A percentile compares a stretch with the other conserved stretches of the same genome.
Conservation (phyloP, 2,797 vertebrate species). For the Sciurus vulgaris region DNA sequence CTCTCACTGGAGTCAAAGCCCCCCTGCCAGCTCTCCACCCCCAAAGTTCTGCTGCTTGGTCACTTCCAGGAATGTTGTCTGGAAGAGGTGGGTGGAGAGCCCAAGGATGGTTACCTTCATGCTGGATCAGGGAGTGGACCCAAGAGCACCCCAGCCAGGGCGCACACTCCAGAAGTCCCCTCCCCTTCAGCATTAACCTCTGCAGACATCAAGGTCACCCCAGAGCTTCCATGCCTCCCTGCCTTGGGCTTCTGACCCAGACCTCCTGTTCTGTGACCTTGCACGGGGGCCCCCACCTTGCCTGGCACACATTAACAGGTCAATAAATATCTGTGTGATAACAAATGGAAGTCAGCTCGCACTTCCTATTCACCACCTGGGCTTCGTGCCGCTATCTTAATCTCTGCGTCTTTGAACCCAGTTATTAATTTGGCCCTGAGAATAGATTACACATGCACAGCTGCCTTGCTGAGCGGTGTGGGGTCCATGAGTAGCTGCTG, state of each 20-base stretch:
- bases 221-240: not conserved
- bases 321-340: constrained; percentile 51
- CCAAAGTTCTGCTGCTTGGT: not conserved
- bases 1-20: not conserved
- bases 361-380: constrained; percentile 29
- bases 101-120: not conserved
- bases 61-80: not conserved
- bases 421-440: constrained; percentile 39
- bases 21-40: not conserved
- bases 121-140: not conserved
- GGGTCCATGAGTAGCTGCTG: not conserved
- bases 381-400: not conserved
- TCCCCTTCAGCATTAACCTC: not conserved
- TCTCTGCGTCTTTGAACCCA: constrained; percentile 48
- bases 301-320: constrained; percentile 59
- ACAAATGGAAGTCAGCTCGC: constrained; percentile 3
- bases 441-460: constrained; percentile 12
- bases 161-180: not conserved
- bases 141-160: not conserved
- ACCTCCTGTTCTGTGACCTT: constrained; percentile 30
- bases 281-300: not conserved
- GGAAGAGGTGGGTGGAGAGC: not conserved
- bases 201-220: not conserved
- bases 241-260: not conserved
- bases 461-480: not conserved